These are phyloP conservation scores for Sarotherodon lohbergeri DNA, from an alignment of 2,113 vertebrate genomes.

Conservation along the genomic window DNA sequence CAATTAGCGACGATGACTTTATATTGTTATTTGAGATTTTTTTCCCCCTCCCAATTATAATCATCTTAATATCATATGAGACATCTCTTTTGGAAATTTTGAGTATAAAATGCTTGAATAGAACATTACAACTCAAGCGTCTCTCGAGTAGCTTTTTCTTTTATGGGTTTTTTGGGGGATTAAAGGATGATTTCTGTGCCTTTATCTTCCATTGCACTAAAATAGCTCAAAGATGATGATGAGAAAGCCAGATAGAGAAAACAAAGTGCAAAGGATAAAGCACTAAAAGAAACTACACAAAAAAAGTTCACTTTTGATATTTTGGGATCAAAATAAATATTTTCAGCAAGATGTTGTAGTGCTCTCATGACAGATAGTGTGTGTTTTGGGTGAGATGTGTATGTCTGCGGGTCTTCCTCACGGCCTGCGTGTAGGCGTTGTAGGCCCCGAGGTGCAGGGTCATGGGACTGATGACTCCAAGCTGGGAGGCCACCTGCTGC, in stretches of 20 bases:
- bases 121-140: background rate
- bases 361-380: background rate
- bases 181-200: background rate
- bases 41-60: background rate
- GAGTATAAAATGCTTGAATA: background rate
- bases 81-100: background rate
- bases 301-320: background rate
- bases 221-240: background rate
- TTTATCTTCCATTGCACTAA: background rate
- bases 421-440: constrained; percentile 91
- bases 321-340: background rate
- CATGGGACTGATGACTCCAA: constrained; percentile 93
- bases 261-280: background rate
- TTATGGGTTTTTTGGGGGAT: background rate
- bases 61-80: background rate
- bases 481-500: constrained; percentile 93
- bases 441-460: constrained; percentile 93
- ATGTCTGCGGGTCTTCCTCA: constrained; percentile 59
- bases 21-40: background rate
- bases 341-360: background rate
- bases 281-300: background rate
- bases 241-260: background rate
- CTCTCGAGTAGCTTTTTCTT: background rate
- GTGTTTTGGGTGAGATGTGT: background rate
- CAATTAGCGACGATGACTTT: constrained; percentile 18